phyloP scores from a whole-genome alignment of 2,888 invertebrate species.

The Dryobota labecula region DNA sequence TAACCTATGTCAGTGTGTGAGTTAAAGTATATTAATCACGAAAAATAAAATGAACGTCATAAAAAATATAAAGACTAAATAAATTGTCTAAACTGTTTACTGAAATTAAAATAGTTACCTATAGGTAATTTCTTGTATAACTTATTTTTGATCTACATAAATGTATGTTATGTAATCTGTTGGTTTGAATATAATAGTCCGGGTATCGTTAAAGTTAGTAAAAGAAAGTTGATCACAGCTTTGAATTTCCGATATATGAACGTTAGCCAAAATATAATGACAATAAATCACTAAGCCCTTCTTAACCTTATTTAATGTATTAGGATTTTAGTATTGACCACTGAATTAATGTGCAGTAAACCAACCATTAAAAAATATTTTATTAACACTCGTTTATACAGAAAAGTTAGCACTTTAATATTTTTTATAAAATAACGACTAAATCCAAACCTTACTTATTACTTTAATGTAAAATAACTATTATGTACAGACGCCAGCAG shows the following conservation, averaged over 20 bases:
- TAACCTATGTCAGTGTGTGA: too few relatives aligned
- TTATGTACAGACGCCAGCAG: too few relatives aligned
- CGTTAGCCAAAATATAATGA: not conserved
- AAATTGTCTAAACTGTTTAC: too few relatives aligned
- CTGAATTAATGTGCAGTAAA: not conserved
- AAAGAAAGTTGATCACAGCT: not conserved
- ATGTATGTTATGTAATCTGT: not conserved
- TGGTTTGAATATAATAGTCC: not conserved
- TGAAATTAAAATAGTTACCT: not conserved
- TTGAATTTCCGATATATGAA: not conserved
- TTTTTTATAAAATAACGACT: conserved; percentile 1
- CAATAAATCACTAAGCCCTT: not conserved
- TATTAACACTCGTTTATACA: not conserved
- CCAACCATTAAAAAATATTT: not conserved
- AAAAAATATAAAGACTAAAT: too few relatives aligned
- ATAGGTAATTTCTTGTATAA: not conserved
- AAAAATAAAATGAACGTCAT: too few relatives aligned
- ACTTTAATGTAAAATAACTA: not conserved
- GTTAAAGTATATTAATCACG: too few relatives aligned
- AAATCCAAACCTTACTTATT: not conserved
- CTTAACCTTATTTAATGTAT: not conserved
- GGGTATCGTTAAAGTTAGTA: conserved; percentile 8
- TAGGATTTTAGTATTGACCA: not conserved
- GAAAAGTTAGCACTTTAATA: not conserved
- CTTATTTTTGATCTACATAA: not conserved